Evolutionary conservation across 2,797 vertebrate species (phyloP), one percentile per base, ranked within the genome.

Genomic region (Anguilla megastoma): DNA sequence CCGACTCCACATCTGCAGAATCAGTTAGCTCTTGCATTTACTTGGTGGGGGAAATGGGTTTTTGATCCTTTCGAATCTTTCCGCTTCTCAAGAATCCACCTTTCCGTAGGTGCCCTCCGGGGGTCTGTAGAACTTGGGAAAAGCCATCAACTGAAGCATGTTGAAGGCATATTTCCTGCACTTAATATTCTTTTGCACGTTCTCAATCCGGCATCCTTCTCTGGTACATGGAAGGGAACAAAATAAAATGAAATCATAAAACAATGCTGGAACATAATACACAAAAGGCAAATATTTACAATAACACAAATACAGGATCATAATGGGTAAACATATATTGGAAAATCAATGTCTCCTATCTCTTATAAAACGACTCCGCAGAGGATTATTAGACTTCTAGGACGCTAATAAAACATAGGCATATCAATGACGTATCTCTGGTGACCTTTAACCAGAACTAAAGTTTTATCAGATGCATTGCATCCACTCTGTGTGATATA

Each of bases 131-230:
- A 94, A 96, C 96, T 98, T 99, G 93, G 98, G 98, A 93, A 99
- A 99, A 93, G 97, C 98, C 97, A 99, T 98, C 97, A 99, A 97
- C 94, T 99, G 98, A 93, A 99, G 95, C 95, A 98, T 96, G 97
- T 99, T 99, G 98, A 99, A 99, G 95, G 98, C 98, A 95, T 99
- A 99, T 93, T 99, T 99, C 95, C 98, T 98, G 97, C 98, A 98
- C 95, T 95, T 97, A 95, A 99, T 97, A 95, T 99, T 99, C 97
- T 99, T 99, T 97, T 98, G 96, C 91, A 98, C 98, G 95, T 99
- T 99, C 94, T 99, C 98, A 97, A 99, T 99, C 95, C 98, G 98
- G 97, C 98, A 99, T 96, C 98, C 98, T 97, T 99, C 98, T 99
- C 98, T 99, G 97, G 95, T 94, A 89, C 89, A 74, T 18, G 50